Conservation (phyloP, 2,113 vertebrate species). For the Rutilus rutilus region DNA sequence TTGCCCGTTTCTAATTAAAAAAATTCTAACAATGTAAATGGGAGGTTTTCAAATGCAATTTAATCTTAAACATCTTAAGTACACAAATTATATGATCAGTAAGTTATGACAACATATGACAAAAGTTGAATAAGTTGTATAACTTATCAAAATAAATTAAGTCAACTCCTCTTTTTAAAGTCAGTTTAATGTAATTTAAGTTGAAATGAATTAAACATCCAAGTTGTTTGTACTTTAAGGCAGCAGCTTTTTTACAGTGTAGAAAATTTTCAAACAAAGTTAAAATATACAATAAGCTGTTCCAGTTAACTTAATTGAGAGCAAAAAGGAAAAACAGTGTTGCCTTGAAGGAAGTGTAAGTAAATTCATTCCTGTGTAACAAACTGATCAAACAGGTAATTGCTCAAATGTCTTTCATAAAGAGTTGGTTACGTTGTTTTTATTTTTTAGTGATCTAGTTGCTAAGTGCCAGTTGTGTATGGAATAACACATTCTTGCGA, state of each 20-base stretch:
- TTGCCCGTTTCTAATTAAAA: background rate
- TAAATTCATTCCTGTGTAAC: background rate
- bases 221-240: too few species aligned
- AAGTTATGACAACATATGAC: too few species aligned
- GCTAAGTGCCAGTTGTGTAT: conserved; percentile 23
- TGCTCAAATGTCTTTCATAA: too few species aligned
- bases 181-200: too few species aligned
- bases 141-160: too few species aligned
- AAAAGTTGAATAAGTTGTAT: too few species aligned
- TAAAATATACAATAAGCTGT: background rate
- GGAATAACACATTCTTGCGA: background rate
- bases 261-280: background rate
- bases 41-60: background rate
- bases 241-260: too few species aligned
- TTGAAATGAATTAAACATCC: too few species aligned
- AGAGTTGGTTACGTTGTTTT: background rate
- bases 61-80: background rate
- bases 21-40: background rate
- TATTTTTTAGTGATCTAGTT: conserved; percentile 29
- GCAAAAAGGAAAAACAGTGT: background rate
- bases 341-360: background rate
- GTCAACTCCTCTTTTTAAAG: too few species aligned
- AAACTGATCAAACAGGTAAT: background rate
- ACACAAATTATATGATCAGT: too few species aligned
- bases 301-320: background rate